Base-by-base conservation (phyloP, 2,888 invertebrate species). In the Cheilosia soror region DNA sequence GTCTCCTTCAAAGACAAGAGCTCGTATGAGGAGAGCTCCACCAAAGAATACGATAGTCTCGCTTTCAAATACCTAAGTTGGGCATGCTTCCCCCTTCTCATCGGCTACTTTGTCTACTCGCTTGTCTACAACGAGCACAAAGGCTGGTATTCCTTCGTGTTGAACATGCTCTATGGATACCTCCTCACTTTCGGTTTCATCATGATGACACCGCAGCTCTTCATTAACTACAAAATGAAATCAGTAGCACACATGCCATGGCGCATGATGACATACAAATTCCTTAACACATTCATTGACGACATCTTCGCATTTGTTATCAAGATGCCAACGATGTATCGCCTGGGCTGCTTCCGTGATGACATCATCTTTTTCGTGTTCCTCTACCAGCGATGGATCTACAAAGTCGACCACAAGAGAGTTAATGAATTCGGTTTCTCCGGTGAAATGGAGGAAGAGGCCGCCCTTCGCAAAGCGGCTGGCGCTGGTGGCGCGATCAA, bases 221-320 rank as follows among this genome's bases (percentile, higher is more conserved):
- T 99, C 91, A 99, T 99, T 89, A 99, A 99, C 93, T 99, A 99
- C 93, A 99, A 99, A 93, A 93, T 99, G 89, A 99, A 99, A 91
- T 99, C 99, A 20, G 99, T 99, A 1, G 99, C 99, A 9, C 99
- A 99, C 93, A 94, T 99, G 89, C 99, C 99, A 4, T 99, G 99
- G 99, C 95, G 99, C 82, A 99, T 99, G 99, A 95, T 99, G 95
- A 98, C 99, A 9, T 99, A 99, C 93, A 99, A 99, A 94, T 99
- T 99, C 92, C 95, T 99, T 78, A 99, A 99, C 92, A 99, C 99
- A 27, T 99, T 99, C 93, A 99, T 99, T 89, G 99, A 99, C 93
- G 99, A 99, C 92, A 98, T 99, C 89, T 99, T 99, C 93, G 99
- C 99, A 80, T 99, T 99, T 94, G 98, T 99, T 87, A 99, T 99